Conservation (phyloP, 1,140 invertebrate species). For the Orius insidiosus region DNA sequence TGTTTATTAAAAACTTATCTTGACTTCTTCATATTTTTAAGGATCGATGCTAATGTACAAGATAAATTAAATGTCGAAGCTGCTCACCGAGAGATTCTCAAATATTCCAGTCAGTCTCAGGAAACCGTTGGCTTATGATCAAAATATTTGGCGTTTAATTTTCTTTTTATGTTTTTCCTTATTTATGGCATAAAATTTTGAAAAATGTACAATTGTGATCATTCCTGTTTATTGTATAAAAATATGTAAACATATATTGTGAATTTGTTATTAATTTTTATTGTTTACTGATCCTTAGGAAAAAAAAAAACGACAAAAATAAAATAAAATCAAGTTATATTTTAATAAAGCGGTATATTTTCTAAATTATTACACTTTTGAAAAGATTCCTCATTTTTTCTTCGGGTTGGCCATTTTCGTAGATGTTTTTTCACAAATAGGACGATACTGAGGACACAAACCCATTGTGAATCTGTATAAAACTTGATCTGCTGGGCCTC, state of each 20-base stretch:
- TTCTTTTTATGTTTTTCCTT: slow-evolving; percentile 99
- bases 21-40: slow-evolving; percentile 25
- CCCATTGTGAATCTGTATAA: slow-evolving; percentile 10
- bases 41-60: slow-evolving; percentile 94
- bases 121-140: slow-evolving; percentile 97
- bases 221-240: background rate
- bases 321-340: background rate
- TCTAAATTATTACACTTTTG: background rate
- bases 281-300: no score
- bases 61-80: slow-evolving; percentile 94
- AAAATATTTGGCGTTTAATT: slow-evolving; percentile 96
- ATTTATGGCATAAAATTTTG: slow-evolving; percentile 54
- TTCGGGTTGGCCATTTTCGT: background rate
- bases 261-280: slow-evolving; percentile 1
- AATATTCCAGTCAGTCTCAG: slow-evolving; percentile 93
- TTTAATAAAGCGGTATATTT: background rate
- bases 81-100: slow-evolving; percentile 90
- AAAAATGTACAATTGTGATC: slow-evolving; percentile 1
- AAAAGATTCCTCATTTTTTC: background rate
- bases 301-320: background rate
- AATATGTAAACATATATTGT: slow-evolving; percentile 3
- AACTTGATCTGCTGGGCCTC: slow-evolving; percentile 1
- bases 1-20: background rate
- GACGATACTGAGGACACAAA: background rate
- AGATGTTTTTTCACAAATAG: background rate